Base-by-base conservation (phyloP, 2,888 invertebrate species). In the Scaptomyza cyrtandrae region DNA sequence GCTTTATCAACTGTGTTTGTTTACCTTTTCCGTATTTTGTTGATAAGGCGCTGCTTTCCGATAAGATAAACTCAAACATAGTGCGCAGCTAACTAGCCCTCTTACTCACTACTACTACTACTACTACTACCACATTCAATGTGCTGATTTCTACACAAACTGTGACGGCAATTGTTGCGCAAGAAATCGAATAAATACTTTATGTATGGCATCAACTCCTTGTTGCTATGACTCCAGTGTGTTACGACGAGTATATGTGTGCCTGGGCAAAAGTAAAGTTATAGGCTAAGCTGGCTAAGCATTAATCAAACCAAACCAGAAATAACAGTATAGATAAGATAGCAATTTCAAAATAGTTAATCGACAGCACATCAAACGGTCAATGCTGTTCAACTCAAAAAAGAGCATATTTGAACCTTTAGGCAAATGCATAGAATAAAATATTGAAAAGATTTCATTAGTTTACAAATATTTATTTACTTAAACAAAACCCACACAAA, bases 151-250 rank as follows among this genome's bases (percentile, higher is more conserved):
- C 11, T 29, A 31, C 35, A 61, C 57, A 56, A 45, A 65, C 64
- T 39, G 39, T 46, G 71, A 29, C 76, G 76, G 52, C 60, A 76
- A 64, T 71, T 73, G 64, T 74, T 74, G 73, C 71, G 76, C 76
- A 74, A 74, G 56, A 63, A 29, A 29, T 16, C 29, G 37, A 52
- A 29, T 39, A 63, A 48, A 45, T 41, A 3, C 27, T 53, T n/a
- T 71, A 59, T 59, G 58, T 3, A 24, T 24, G 24, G 2, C 24
- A 24, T 24, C 24, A 24, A 24, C 24, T 24, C 24, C 24, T 24
- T 5, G 24, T 24, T 3, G 33, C 24, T 58, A 31, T 31, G 75
- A 57, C 63, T 48, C 35, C 29, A 27, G 48, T 62, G 59, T 61
- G 62, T 76, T 58, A 76, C 19, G 19, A 76, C 19, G 19, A 19